phyloP scores from a whole-genome alignment of 1,140 invertebrate genomes.

The Hycleus cichorii region DNA sequence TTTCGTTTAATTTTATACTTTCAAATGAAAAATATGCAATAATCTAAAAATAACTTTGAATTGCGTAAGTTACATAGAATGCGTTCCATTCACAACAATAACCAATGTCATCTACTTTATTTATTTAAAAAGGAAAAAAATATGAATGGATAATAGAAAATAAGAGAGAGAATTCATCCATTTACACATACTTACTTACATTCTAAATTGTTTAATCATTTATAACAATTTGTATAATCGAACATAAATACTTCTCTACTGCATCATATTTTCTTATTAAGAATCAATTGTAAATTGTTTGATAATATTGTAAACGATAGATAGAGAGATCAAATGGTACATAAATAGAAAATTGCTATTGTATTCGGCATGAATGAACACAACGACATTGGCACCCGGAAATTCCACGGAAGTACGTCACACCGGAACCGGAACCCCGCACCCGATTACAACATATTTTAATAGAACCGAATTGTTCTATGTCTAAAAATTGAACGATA shows the following conservation, averaged over 20 bases:
- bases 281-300: no score
- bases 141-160: constrained; percentile 11
- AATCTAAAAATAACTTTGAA: constrained; percentile 12
- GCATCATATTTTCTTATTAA: no score
- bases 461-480: no score
- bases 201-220: no score
- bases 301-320: no score
- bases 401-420: constrained; percentile 23
- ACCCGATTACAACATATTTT: constrained; percentile 8
- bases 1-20: no score
- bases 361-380: constrained; percentile 15
- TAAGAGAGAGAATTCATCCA: neutral
- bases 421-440: constrained; percentile 24
- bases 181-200: no score
- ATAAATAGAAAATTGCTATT: constrained; percentile 11
- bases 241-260: neutral
- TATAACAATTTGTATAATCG: no score
- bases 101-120: constrained; percentile 18
- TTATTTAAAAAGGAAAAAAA: neutral
- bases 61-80: constrained; percentile 13
- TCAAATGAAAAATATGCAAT: neutral
- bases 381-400: constrained; percentile 15
- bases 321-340: neutral
- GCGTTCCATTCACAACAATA: constrained; percentile 17
- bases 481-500: no score